Conservation (phyloP, 1,140 invertebrate species). For the Saccostrea echinata region DNA sequence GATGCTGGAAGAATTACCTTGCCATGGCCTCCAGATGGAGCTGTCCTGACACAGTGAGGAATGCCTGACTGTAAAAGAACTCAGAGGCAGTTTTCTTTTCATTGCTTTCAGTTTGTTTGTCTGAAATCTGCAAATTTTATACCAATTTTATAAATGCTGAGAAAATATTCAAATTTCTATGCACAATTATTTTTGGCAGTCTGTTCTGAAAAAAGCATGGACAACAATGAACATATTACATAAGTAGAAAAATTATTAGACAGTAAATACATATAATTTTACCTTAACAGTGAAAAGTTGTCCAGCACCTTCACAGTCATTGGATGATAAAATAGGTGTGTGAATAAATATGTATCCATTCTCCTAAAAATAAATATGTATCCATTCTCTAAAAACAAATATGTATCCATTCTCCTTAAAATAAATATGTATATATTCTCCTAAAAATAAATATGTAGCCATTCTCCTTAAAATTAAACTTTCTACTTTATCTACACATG, state of each 20-base stretch:
- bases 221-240: no score
- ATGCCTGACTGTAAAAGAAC: conserved; percentile 83
- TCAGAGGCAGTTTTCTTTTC: conserved; percentile 19
- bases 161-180: no score
- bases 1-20: conserved; percentile 77
- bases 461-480: no score
- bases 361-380: no score
- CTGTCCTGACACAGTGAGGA: conserved; percentile 96
- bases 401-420: no score
- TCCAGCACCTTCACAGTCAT: conserved; percentile 99
- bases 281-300: conserved; percentile 86
- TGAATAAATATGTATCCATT: conserved; percentile 90
- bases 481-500: no score
- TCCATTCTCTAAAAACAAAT: no score
- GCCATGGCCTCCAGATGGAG: conserved; percentile 95
- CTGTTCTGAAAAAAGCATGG: no score
- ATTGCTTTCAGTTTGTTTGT: conserved; percentile 32
- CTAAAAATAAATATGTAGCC: no score
- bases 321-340: conserved; percentile 97
- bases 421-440: no score
- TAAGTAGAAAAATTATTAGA: background rate
- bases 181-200: no score
- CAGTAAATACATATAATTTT: background rate
- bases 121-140: background rate
- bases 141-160: no score